Evolutionary conservation across 2,113 vertebrate genomes (phyloP).

Genomic region (Ovis canadensis): DNA sequence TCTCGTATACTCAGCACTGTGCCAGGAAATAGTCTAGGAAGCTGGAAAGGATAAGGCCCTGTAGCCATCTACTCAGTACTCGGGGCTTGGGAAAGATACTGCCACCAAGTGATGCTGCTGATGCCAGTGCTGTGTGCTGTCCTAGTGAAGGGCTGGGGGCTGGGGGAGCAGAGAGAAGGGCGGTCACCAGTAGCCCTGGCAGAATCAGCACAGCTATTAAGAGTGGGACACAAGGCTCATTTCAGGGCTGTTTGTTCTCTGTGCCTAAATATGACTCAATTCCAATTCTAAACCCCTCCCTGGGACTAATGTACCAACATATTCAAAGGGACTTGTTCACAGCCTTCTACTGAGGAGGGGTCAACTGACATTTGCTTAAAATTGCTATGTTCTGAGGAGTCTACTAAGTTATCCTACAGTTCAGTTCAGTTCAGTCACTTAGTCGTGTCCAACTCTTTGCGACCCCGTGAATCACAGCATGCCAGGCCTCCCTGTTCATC

Average conservation of each 20-base stretch:
- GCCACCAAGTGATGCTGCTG: neutral
- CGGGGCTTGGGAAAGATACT: neutral
- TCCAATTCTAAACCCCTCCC: neutral
- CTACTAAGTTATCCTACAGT: neutral
- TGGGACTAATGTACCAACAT: neutral
- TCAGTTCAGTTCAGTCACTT: no score
- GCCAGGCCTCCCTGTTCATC: no score
- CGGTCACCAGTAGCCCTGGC: rapidly evolving
- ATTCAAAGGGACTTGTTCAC: neutral
- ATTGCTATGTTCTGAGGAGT: neutral
- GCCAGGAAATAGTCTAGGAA: neutral
- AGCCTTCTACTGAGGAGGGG: neutral
- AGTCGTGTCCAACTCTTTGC: no score
- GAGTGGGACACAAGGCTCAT: neutral
- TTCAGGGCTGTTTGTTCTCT: neutral
- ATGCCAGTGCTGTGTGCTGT: rapidly evolving
- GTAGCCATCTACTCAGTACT: rapidly evolving
- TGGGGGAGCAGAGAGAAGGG: rapidly evolving
- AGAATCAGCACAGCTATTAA: no score
- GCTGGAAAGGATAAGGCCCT: neutral
- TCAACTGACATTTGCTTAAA: neutral
- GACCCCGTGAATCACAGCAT: no score
- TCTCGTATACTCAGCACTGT: neutral
- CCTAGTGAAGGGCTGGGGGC: rapidly evolving
- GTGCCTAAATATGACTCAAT: neutral